Conservation (phyloP, 2,888 invertebrate genomes). For the Bellardia bayeri region DNA sequence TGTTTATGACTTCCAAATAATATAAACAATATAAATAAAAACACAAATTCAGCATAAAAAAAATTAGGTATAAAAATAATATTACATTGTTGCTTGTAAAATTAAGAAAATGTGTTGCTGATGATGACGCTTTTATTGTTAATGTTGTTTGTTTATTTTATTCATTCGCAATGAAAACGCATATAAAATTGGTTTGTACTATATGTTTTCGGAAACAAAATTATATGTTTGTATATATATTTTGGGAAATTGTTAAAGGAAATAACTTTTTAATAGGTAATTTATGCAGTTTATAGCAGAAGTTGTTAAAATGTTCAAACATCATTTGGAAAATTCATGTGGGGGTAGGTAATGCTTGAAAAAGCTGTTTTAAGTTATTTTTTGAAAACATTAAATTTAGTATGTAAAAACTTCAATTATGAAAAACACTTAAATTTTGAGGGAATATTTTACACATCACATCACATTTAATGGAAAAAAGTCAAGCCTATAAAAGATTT, state of each 20-base stretch:
- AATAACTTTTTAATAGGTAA: constrained; percentile 34
- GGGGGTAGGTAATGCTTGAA: neutral
- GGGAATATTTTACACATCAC: too few relatives aligned
- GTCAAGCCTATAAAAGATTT: too few relatives aligned
- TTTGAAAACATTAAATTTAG: too few relatives aligned
- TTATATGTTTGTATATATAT: neutral
- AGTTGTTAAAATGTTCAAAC: constrained; percentile 41
- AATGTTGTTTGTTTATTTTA: neutral
- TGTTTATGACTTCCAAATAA: constrained; percentile 5
- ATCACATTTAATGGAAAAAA: too few relatives aligned
- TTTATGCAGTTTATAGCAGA: constrained; percentile 45
- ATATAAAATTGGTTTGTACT: constrained; percentile 31
- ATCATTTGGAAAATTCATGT: neutral
- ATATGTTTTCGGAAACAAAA: constrained; percentile 11
- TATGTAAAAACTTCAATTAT: too few relatives aligned
- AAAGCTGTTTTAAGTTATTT: neutral
- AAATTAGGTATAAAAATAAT: neutral
- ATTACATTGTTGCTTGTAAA: constrained; percentile 36
- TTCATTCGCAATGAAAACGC: constrained; percentile 7
- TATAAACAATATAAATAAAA: constrained; percentile 1
- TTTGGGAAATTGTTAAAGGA: constrained; percentile 39
- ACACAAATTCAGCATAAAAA: constrained; percentile 4
- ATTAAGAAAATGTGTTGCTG: neutral
- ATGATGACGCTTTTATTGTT: constrained; percentile 47
- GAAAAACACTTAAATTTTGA: too few relatives aligned